phyloP scores from a whole-genome alignment of 2,113 vertebrate genomes.

The Lampris megalopsis region DNA sequence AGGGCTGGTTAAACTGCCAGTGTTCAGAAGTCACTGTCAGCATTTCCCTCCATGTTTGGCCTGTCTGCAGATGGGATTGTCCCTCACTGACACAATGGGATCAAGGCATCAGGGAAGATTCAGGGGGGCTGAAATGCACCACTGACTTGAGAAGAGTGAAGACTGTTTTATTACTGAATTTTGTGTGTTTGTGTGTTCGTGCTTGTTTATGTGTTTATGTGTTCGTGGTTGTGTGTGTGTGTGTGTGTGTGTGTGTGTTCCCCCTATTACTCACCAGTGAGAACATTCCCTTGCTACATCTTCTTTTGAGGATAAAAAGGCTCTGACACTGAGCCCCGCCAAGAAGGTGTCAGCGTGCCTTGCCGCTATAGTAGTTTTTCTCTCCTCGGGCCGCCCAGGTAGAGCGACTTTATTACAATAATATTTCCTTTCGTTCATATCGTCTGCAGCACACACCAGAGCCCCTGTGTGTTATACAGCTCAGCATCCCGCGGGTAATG shows the following conservation, averaged over 20 bases:
- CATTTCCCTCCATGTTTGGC: conserved; percentile 42
- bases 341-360: conserved; percentile 53
- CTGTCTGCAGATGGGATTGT: conserved; percentile 36
- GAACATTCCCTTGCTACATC: conserved; percentile 47
- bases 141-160: conserved; percentile 35
- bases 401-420: conserved; percentile 63
- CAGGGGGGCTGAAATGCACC: conserved; percentile 60
- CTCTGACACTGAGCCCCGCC: conserved; percentile 38
- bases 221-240: conserved; percentile 38
- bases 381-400: conserved; percentile 36
- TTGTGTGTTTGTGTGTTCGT: too few species aligned
- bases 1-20: conserved; percentile 16
- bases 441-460: conserved; percentile 22
- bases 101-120: conserved; percentile 48
- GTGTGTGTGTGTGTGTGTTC: conserved; percentile 25
- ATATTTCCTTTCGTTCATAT: conserved; percentile 56
- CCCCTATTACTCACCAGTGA: conserved; percentile 24
- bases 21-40: conserved; percentile 36
- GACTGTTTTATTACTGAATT: too few species aligned
- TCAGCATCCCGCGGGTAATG: conserved; percentile 51
- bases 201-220: not conserved
- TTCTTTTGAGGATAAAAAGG: conserved; percentile 41
- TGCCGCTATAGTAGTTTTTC: conserved; percentile 33
- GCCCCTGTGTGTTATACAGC: conserved; percentile 24
- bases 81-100: conserved; percentile 46